Percentiles rank a stretch among this genome's conserved stretches.
Conservation (phyloP, 2,888 invertebrate species). For the Apodemia duryi region DNA sequence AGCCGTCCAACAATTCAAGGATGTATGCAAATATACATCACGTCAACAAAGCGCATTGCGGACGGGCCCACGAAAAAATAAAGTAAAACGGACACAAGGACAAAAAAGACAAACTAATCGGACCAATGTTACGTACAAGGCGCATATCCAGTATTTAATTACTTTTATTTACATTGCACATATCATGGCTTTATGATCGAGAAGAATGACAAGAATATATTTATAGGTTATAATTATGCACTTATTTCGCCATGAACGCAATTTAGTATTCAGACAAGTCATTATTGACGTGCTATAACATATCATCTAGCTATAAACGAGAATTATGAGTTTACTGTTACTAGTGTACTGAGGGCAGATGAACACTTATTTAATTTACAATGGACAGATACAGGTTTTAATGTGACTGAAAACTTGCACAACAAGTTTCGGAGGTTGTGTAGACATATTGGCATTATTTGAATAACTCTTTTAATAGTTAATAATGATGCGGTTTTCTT, state of each 20-base stretch:
- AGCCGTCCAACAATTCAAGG: constrained; percentile 53
- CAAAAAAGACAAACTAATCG: constrained; percentile 34
- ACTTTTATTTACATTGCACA: constrained; percentile 26
- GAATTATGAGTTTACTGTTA: constrained; percentile 10
- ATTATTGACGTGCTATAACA: constrained; percentile 17
- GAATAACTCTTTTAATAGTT: not conserved
- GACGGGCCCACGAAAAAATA: constrained; percentile 47
- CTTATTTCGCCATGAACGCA: constrained; percentile 25
- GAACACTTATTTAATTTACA: constrained; percentile 13
- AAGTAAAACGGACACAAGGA: constrained; percentile 38
- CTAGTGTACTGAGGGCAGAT: constrained; percentile 9
- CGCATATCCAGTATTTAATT: constrained; percentile 33
- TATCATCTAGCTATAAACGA: constrained; percentile 18
- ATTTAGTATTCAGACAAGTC: constrained; percentile 9
- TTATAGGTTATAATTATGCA: constrained; percentile 28
- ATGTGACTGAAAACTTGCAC: constrained; percentile 6
- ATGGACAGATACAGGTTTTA: constrained; percentile 2
- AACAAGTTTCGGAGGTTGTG: constrained; percentile 2
- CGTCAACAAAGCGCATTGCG: constrained; percentile 56
- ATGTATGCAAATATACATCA: constrained; percentile 63
- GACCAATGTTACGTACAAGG: constrained; percentile 35
- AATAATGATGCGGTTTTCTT: too few species aligned
- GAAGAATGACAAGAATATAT: constrained; percentile 22
- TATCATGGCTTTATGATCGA: constrained; percentile 24
- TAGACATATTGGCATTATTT: constrained; percentile 2